Percentiles rank a stretch among this genome's conserved stretches.
Conservation (phyloP, 2,113 vertebrate species). For the Salvator merianae region DNA sequence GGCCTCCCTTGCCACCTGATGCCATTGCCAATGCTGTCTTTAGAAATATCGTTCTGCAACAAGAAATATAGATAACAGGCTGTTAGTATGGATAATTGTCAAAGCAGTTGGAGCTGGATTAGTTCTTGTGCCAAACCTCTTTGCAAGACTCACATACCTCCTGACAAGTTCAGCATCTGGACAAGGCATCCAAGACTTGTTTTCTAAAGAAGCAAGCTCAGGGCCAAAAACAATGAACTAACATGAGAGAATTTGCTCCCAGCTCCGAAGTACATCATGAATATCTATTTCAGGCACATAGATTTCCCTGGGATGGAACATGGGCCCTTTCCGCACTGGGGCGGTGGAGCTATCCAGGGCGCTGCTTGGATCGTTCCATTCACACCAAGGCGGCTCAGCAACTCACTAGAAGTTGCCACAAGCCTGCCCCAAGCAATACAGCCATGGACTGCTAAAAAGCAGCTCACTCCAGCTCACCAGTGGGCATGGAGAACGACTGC, state of each 20-base stretch:
- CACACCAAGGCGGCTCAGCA: too few species aligned
- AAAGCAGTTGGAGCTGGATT: not conserved
- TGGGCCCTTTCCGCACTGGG: too few species aligned
- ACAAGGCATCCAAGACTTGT: not conserved
- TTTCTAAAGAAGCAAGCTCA: not conserved
- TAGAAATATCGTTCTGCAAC: slow-evolving; percentile 59
- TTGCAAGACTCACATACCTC: not conserved
- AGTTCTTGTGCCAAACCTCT: not conserved
- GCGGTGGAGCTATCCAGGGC: too few species aligned
- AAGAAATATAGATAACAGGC: not conserved
- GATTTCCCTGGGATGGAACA: not conserved
- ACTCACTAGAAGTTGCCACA: too few species aligned
- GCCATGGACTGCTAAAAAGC: too few species aligned
- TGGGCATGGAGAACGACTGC: too few species aligned
- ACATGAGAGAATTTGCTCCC: not conserved
- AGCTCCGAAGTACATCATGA: not conserved
- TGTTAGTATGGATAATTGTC: not conserved
- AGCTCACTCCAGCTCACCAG: too few species aligned
- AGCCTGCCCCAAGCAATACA: too few species aligned
- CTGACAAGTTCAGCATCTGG: accelerated
- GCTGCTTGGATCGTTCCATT: too few species aligned
- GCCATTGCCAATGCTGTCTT: slow-evolving; percentile 77
- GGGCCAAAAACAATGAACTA: not conserved
- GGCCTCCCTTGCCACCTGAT: slow-evolving; percentile 65
- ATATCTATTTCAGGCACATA: not conserved